Conservation (phyloP, 2,888 invertebrate genomes). For the Tanypteryx hageni region DNA sequence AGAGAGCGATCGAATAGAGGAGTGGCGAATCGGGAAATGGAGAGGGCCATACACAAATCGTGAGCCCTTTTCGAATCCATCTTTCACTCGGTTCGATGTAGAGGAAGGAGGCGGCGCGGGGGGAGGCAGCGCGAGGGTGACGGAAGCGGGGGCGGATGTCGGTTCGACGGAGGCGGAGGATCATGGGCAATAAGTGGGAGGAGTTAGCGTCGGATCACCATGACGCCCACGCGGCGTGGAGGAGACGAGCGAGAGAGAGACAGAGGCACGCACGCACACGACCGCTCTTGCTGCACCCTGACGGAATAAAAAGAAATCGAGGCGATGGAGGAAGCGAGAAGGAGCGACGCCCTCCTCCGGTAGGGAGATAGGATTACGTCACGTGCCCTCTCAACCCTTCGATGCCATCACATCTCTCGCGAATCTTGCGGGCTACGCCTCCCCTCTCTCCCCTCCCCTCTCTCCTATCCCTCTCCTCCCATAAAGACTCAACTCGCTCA, state of each 20-base stretch:
- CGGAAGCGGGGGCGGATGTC: neutral
- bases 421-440: neutral
- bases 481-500: neutral
- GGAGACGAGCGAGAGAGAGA: too few species aligned
- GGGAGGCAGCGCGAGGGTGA: neutral
- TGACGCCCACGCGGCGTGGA: too few species aligned
- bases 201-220: too few species aligned
- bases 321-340: neutral
- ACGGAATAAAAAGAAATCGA: neutral
- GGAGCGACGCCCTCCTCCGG: neutral
- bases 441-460: neutral
- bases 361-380: neutral
- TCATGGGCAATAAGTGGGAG: too few species aligned
- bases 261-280: too few species aligned
- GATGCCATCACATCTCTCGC: neutral
- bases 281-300: slow-evolving; percentile 5
- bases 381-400: neutral
- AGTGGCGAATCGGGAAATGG: neutral
- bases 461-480: neutral
- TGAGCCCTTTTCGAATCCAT: neutral
- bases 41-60: neutral
- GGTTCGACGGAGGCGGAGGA: too few species aligned
- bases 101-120: neutral
- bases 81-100: slow-evolving; percentile 11
- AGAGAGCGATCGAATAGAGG: neutral